A percentile compares a stretch with the other conserved stretches of the same genome.
Conservation (phyloP, 1,140 invertebrate genomes). For the Melitaea cinxia region DNA sequence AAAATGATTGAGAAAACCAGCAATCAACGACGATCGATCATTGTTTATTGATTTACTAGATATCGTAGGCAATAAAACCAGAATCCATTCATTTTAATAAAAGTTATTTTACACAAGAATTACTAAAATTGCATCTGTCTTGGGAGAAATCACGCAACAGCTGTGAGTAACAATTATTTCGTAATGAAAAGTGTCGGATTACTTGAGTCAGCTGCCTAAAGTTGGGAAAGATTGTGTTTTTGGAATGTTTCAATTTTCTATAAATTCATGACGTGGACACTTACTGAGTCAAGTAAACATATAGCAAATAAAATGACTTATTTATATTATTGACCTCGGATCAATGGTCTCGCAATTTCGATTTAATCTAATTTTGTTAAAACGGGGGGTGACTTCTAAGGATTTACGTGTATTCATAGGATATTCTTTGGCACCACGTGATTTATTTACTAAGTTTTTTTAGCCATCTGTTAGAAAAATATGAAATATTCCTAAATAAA, state of each 20-base stretch:
- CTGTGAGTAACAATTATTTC: conserved; percentile 48
- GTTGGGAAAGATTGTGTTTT: conserved; percentile 1
- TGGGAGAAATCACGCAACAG: conserved; percentile 40
- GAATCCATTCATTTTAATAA: conserved; percentile 12
- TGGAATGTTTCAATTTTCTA: conserved; percentile 10
- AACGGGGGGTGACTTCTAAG: no score
- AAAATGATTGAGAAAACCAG: background rate
- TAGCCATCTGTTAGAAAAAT: no score
- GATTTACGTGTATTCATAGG: no score
- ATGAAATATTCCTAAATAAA: no score
- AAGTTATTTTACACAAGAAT: conserved; percentile 43
- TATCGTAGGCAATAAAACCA: background rate
- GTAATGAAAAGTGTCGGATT: conserved; percentile 37
- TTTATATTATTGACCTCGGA: no score
- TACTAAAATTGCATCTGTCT: conserved; percentile 40
- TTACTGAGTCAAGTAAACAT: no score
- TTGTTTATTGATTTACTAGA: conserved; percentile 3
- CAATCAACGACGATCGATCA: background rate
- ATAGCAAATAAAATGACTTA: no score
- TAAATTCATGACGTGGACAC: background rate
- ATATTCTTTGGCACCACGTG: no score
- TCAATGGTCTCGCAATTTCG: no score
- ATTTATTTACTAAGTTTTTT: no score
- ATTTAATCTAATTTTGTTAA: no score
- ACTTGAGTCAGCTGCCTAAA: conserved; percentile 23